phyloP scores from a whole-genome alignment of 2,888 invertebrate genomes.

The Mythimna pallens region DNA sequence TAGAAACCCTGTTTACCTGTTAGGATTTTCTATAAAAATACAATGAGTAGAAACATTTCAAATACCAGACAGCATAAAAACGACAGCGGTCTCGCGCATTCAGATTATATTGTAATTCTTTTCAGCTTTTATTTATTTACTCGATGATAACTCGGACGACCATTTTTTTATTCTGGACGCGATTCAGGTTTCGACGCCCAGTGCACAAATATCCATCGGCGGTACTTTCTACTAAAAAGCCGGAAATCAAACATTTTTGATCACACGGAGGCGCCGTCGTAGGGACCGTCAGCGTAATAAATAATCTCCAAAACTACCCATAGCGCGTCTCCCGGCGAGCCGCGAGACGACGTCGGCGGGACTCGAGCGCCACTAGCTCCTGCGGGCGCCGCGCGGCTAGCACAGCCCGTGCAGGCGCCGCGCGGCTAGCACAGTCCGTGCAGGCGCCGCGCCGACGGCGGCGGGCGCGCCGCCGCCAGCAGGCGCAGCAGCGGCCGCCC shows the following conservation, averaged over 20 bases:
- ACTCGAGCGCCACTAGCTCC: slow-evolving; percentile 82
- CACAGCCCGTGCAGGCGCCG: slow-evolving; percentile 74
- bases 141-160: slow-evolving; percentile 51
- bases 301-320: slow-evolving; percentile 55
- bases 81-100: slow-evolving; percentile 42
- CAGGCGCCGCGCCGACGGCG: slow-evolving; percentile 81
- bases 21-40: slow-evolving; percentile 67
- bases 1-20: slow-evolving; percentile 86
- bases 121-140: slow-evolving; percentile 41
- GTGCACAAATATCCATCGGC: slow-evolving; percentile 24
- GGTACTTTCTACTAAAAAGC: slow-evolving; percentile 48
- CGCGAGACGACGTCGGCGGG: slow-evolving; percentile 25
- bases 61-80: slow-evolving; percentile 59
- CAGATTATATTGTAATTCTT: slow-evolving; percentile 32
- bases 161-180: slow-evolving; percentile 19
- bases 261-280: slow-evolving; percentile 27
- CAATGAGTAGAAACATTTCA: slow-evolving; percentile 60
- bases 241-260: slow-evolving; percentile 37
- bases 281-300: slow-evolving; percentile 44
- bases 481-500: slow-evolving; percentile 85
- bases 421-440: slow-evolving; percentile 84
- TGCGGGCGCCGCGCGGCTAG: slow-evolving; percentile 66
- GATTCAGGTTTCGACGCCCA: slow-evolving; percentile 12
- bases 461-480: slow-evolving; percentile 88
- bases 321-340: slow-evolving; percentile 10